Conservation (phyloP, 2,113 vertebrate genomes). For the Equus quagga region DNA sequence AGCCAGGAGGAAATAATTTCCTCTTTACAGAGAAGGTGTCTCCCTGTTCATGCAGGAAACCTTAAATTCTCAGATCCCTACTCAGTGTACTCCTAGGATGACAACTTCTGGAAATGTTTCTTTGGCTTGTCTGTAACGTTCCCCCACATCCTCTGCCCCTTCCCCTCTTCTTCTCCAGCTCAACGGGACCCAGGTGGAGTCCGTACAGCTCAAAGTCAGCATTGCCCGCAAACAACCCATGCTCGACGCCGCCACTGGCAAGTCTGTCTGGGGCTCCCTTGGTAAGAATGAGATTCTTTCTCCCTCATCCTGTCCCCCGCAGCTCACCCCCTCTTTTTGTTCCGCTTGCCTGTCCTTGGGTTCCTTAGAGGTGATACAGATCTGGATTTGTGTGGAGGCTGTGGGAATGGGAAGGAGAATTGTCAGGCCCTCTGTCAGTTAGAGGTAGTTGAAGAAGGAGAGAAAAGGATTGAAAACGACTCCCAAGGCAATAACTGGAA, state of each 20-base stretch:
- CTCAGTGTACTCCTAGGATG: not conserved
- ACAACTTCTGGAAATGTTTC: not conserved
- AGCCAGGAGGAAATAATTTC: not conserved
- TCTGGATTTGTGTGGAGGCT: not conserved
- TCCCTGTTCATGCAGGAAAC: not conserved
- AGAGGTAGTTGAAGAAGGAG: not conserved
- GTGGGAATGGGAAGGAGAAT: not conserved
- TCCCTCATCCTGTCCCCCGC: not conserved
- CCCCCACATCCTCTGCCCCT: not conserved
- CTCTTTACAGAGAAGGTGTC: not conserved
- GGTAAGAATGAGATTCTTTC: slow-evolving; percentile 85
- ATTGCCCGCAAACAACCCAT: slow-evolving; percentile 96
- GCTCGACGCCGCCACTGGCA: slow-evolving; percentile 93
- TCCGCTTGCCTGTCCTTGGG: not conserved
- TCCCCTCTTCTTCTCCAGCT: slow-evolving; percentile 84
- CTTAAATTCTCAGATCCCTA: not conserved
- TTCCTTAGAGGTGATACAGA: not conserved
- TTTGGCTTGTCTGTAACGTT: not conserved
- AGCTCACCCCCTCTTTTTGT: not conserved
- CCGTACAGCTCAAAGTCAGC: slow-evolving; percentile 93
- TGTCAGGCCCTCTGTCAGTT: not conserved
- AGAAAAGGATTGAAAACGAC: not conserved
- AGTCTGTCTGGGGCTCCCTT: slow-evolving; percentile 94
- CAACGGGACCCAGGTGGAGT: slow-evolving; percentile 91
- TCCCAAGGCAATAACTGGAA: not conserved